Evolutionary conservation across 2,113 vertebrate genomes (phyloP), one percentile per base, ranked within the genome.

Genomic region (Gallinago undulata): DNA sequence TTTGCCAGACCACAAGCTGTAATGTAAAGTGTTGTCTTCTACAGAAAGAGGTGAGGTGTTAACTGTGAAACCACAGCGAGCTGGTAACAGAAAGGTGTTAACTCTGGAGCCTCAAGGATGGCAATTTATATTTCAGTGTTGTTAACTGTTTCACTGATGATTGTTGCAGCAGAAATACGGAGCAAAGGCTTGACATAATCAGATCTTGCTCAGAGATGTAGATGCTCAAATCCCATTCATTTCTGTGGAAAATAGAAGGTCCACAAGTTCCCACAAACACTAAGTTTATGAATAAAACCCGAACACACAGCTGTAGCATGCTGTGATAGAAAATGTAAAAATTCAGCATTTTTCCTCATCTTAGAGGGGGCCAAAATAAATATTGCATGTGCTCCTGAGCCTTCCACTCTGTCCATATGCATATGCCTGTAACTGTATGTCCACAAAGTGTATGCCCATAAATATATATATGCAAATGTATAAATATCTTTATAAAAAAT

Each of bases 11-110:
- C 78, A 57, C 51, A 77, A 90, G 53, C 83, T 87, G 78, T 73
- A 91, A 85, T 37, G 69, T 89, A 89, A 94, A 95, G 81, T 92
- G 86, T 80, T 84, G 87, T 63, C 78, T 90, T 80, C 87, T 87
- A 53, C 53, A 84, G 78, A 51, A 75, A 77, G 74, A 90, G 79
- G 78, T 87, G 89, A 68, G 68, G 78, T 37, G 73, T 80, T 96
- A 90, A 90, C 90, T 90, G 83, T 84, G 87, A 94, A 90, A 70
- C 74, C 78, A 76, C 55, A 81, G 47, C 1, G 4, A 67, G 79
- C 41, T 93, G 68, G 69, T 72, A 72, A 73, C 47, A n/a, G 69
- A 67, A 80, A 80, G 53, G 78, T 57, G 82, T 63, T 92, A 84
- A 53, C 48, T 73, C 41, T 37, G 43, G n/a, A 76, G 78, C 53